Percentiles rank a stretch among this genome's conserved stretches.
These are phyloP conservation scores for Drosophila azteca DNA, from an alignment of 1,140 invertebrate species.

Conservation along the genomic window DNA sequence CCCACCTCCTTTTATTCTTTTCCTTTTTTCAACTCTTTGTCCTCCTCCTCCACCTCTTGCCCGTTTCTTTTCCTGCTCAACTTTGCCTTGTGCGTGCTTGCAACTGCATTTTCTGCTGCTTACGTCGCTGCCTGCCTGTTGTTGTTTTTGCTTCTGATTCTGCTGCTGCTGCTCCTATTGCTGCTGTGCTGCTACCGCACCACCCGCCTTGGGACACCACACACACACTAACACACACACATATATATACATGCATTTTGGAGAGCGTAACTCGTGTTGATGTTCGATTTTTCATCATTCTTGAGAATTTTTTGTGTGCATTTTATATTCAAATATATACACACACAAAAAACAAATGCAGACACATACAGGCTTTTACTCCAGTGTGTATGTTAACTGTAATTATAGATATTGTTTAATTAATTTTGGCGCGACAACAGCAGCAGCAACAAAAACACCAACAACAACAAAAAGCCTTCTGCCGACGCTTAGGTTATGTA, in stretches of 20 bases:
- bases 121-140: constrained; percentile 8
- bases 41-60: too few species aligned
- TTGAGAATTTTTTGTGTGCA: constrained; percentile 46
- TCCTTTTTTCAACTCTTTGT: constrained; percentile 8
- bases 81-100: constrained; percentile 35
- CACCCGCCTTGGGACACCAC: constrained; percentile 41
- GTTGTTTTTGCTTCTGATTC: constrained; percentile 15
- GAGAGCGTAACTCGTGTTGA: constrained; percentile 50
- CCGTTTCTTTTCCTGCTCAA: too few species aligned
- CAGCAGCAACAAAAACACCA: constrained; percentile 7
- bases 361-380: constrained; percentile 32
- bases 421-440: constrained; percentile 47
- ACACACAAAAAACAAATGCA: constrained; percentile 6
- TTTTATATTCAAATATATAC: constrained; percentile 9
- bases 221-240: constrained; percentile 17
- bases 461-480: constrained; percentile 15
- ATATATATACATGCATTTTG: constrained; percentile 32
- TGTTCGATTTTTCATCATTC: constrained; percentile 79
- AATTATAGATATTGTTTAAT: constrained; percentile 51
- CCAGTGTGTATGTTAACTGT: background rate
- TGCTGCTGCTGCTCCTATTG: constrained; percentile 33
- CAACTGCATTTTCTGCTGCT: constrained; percentile 42
- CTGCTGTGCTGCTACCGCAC: constrained; percentile 45
- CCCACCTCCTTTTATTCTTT: constrained; percentile 8
- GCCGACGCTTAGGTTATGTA: constrained; percentile 12